phyloP scores from a whole-genome alignment of 2,113 vertebrate genomes.

The Erpornis zantholeuca region DNA sequence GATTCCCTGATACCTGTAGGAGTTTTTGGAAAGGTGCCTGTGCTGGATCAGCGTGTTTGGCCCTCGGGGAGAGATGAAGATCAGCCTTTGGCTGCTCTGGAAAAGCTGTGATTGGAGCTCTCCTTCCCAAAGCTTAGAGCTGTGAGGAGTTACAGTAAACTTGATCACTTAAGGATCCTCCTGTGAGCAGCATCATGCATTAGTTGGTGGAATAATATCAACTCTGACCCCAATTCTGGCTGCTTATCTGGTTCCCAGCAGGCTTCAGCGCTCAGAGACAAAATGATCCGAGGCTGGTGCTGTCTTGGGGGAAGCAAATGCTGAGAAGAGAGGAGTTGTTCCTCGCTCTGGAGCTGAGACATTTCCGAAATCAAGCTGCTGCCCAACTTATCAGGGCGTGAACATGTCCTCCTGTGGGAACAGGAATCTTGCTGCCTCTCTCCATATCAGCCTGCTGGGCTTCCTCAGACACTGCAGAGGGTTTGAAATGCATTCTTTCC shows the following conservation, averaged over 20 bases:
- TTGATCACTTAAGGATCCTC: background rate
- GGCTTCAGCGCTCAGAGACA: background rate
- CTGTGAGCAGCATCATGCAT: rapidly evolving
- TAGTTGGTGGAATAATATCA: background rate
- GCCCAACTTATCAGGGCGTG: background rate
- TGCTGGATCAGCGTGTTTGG: background rate
- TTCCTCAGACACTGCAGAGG: background rate
- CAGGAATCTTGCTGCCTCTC: background rate
- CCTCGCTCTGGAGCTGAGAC: background rate
- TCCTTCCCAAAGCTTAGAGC: background rate
- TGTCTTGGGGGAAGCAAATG: background rate
- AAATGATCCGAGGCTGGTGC: background rate
- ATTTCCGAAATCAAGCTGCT: background rate
- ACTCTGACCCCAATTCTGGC: background rate
- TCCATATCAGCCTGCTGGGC: background rate
- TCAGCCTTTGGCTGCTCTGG: background rate
- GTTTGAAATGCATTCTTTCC: background rate
- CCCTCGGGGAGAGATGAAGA: background rate
- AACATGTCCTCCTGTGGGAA: background rate
- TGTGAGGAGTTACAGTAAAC: background rate
- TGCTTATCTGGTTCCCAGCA: background rate
- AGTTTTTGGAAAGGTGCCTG: background rate
- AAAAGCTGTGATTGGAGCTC: background rate
- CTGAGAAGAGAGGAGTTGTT: background rate
- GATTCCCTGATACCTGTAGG: rapidly evolving